These are phyloP conservation scores for Schizopygopsis malacanthus DNA, from an alignment of 2,797 vertebrate species.

Conservation along the genomic window DNA sequence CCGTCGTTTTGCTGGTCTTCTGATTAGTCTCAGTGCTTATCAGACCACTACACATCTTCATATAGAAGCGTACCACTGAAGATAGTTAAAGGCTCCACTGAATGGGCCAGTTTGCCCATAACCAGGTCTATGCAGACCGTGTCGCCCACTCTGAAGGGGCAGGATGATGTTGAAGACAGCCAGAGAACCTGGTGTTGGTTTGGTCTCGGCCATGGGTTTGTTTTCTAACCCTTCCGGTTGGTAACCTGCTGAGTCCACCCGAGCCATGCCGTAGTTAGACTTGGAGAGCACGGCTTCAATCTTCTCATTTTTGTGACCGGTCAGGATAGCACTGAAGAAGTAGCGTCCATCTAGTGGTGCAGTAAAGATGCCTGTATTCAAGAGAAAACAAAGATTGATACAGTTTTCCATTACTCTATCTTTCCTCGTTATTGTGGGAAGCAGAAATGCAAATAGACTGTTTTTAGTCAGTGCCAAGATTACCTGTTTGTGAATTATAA, in stretches of 20 bases:
- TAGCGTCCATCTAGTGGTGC: slow-evolving; percentile 88
- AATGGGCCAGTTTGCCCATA: slow-evolving; percentile 90
- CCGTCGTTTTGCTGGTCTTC: slow-evolving; percentile 51
- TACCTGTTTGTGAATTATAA: slow-evolving; percentile 87
- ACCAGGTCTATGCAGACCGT: slow-evolving; percentile 93
- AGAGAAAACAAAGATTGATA: not conserved
- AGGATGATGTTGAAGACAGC: slow-evolving; percentile 92
- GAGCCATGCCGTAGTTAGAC: slow-evolving; percentile 89
- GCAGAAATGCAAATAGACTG: not conserved
- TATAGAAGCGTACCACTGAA: slow-evolving; percentile 91
- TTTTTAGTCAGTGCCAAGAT: not conserved
- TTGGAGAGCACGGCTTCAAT: slow-evolving; percentile 93
- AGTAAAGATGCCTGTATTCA: slow-evolving; percentile 84
- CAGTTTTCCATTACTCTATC: not conserved
- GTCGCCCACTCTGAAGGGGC: slow-evolving; percentile 82
- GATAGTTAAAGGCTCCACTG: slow-evolving; percentile 90
- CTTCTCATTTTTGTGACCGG: slow-evolving; percentile 87
- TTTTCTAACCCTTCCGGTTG: slow-evolving; percentile 94
- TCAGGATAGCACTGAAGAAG: slow-evolving; percentile 90
- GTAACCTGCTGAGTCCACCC: slow-evolving; percentile 91
- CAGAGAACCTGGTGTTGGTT: slow-evolving; percentile 83
- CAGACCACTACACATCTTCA: slow-evolving; percentile 67
- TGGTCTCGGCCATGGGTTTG: slow-evolving; percentile 86
- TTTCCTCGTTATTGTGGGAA: not conserved
- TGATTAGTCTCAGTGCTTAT: slow-evolving; percentile 9